Percentiles rank a stretch among this genome's conserved stretches.
Evolutionary conservation across 1,140 invertebrate genomes (phyloP).

Genomic region (Drosophila willistoni): DNA sequence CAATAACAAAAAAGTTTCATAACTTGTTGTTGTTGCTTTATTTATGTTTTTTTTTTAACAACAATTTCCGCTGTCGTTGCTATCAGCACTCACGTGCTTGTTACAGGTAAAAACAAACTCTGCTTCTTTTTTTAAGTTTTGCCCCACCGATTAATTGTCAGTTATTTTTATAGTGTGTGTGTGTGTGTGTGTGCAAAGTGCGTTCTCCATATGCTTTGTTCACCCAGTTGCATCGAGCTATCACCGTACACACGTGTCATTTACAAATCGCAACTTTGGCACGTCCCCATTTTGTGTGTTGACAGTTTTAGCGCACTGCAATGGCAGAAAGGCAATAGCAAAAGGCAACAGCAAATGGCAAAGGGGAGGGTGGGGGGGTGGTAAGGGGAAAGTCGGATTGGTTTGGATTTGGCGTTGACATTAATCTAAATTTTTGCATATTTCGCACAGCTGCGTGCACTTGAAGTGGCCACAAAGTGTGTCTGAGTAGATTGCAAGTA

Average conservation of each 20-base stretch:
- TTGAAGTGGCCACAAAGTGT: conserved; percentile 41
- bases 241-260: conserved; percentile 70
- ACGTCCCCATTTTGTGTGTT: conserved; percentile 62
- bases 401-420: conserved; percentile 51
- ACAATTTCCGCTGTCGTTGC: conserved; percentile 55
- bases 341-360: neutral
- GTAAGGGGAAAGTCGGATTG: neutral
- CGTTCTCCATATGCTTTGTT: conserved; percentile 29
- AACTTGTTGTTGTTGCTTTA: conserved; percentile 32
- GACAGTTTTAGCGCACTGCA: conserved; percentile 55
- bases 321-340: neutral
- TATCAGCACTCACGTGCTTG: conserved; percentile 69
- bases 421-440: conserved; percentile 77
- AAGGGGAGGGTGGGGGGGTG: neutral
- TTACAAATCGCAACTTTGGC: conserved; percentile 70
- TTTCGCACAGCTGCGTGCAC: conserved; percentile 65
- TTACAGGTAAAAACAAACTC: conserved; percentile 17
- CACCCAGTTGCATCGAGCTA: conserved; percentile 13
- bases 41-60: conserved; percentile 18
- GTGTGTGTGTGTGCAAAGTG: conserved; percentile 40
- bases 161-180: conserved; percentile 10
- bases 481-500: conserved; percentile 1
- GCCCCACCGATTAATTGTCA: conserved; percentile 40
- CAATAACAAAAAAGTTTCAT: conserved; percentile 20
- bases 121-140: conserved; percentile 25